Conservation (phyloP, 37 sponge, comb jelly and placozoan genomes). For the Lycopodina hypogea region DNA sequence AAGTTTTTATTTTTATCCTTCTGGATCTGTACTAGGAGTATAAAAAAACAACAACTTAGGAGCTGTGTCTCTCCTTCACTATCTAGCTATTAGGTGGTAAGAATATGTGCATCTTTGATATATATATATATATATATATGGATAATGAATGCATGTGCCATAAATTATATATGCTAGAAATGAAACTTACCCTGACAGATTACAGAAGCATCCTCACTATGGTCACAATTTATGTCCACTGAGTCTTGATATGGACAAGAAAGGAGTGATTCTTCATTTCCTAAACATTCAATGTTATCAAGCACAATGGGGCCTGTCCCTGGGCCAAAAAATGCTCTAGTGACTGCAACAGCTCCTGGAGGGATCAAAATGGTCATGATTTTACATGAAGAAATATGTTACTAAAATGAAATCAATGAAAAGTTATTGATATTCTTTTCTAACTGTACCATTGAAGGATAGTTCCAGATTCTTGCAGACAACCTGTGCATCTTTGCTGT, state of each 20-base stretch:
- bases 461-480: slow-evolving; percentile 57
- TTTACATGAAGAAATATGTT: background rate
- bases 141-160: too few relatives aligned
- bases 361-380: too few relatives aligned
- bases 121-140: too few relatives aligned
- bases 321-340: slow-evolving; percentile 29
- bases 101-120: too few relatives aligned
- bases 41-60: too few relatives aligned
- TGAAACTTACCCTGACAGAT: slow-evolving; percentile 35
- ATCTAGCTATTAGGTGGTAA: too few relatives aligned
- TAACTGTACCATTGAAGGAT: slow-evolving; percentile 14
- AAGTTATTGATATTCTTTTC: too few relatives aligned
- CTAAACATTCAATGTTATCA: slow-evolving; percentile 48
- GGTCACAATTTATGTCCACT: slow-evolving; percentile 25
- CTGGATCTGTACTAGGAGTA: too few relatives aligned
- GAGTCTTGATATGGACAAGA: slow-evolving; percentile 10
- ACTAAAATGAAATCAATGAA: background rate
- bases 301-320: slow-evolving; percentile 39
- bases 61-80: too few relatives aligned
- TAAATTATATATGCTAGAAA: too few relatives aligned
- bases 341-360: slow-evolving; percentile 33
- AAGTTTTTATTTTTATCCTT: too few relatives aligned
- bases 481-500: slow-evolving; percentile 33
- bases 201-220: slow-evolving; percentile 51
- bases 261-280: slow-evolving; percentile 22